Percentiles rank a stretch among this genome's conserved stretches.
Evolutionary conservation across 2,888 invertebrate genomes (phyloP).

Genomic region (Ommatoiulus sabulosus): DNA sequence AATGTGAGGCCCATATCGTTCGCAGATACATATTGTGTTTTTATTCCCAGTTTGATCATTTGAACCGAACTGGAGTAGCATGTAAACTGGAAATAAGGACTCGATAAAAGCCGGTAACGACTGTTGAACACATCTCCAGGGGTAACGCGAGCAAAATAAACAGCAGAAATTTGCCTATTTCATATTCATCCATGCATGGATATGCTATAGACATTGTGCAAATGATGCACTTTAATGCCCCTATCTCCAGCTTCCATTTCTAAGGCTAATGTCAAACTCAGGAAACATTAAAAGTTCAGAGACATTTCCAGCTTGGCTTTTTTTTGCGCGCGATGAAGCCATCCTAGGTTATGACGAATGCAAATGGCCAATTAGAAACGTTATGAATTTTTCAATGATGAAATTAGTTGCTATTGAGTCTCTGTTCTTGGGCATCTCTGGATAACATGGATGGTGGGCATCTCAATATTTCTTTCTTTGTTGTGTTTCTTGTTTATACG

Average conservation of each 20-base stretch:
- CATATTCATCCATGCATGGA: slow-evolving; percentile 18
- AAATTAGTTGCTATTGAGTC: slow-evolving; percentile 11
- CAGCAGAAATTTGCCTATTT: slow-evolving; percentile 50
- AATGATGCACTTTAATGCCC: slow-evolving; percentile 42
- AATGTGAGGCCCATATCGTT: slow-evolving; percentile 30
- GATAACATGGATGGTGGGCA: background rate
- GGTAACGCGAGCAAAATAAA: slow-evolving; percentile 52
- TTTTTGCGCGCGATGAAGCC: background rate
- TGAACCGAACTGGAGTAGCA: slow-evolving; percentile 53
- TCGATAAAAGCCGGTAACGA: slow-evolving; percentile 52
- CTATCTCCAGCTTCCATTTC: slow-evolving; percentile 41
- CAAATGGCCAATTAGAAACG: slow-evolving; percentile 43
- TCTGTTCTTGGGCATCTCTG: background rate
- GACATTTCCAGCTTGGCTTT: slow-evolving; percentile 17
- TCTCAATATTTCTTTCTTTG: background rate
- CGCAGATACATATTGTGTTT: slow-evolving; percentile 51
- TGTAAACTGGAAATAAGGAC: slow-evolving; percentile 54
- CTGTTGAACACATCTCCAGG: slow-evolving; percentile 48
- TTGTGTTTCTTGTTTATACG: too few relatives aligned
- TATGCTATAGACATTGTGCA: slow-evolving; percentile 44
- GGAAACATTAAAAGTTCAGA: slow-evolving; percentile 41
- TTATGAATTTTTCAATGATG: slow-evolving; percentile 30
- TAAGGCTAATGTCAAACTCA: slow-evolving; percentile 45
- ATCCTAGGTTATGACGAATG: slow-evolving; percentile 27
- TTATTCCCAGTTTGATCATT: slow-evolving; percentile 53